Evolutionary conservation across 2,888 invertebrate species (phyloP), one percentile per base, ranked within the genome.

Genomic region (Stenchaetothrips biformis): DNA sequence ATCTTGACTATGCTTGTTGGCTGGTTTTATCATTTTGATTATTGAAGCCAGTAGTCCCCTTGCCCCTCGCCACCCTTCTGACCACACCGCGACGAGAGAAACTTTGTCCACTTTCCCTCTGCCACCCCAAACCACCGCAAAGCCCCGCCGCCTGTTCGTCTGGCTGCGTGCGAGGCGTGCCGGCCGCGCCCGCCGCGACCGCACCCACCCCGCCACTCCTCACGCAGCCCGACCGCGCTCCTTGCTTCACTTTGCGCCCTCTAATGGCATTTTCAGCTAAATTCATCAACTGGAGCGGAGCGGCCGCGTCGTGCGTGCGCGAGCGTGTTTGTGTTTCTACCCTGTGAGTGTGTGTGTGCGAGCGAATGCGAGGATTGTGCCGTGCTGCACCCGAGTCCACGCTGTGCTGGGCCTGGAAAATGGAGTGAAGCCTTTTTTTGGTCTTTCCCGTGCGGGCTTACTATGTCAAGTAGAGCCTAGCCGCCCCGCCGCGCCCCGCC

Each of bases 211-310:
- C 2, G 2, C 53, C 53, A 9, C 53, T 16, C 53, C 53, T 16
- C 53, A 16, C 53, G 13, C 53, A 9, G 53, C 53, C 62, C 67
- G 67, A n/a, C 67, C 21, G 67, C 67, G 21, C 67, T 21, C 67
- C 53, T 13, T 67, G 67, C 67, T 25, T 37, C 37, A 37, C 67
- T 21, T 6, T 3, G 21, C 67, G 25, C 21, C 67, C 67, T 74
- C 67, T 74, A 25, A 74, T 74, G 67, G 67, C 21, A 74, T 74
- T 74, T 74, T 74, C 67, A 25, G 7, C 67, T 74, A 74, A 74
- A 74, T 74, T 74, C 67, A 74, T 74, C 67, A 74, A 21, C 18
- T 21, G 25, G 67, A 11, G n/a, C 67, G 8, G 21, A 67, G 21
- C 67, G 67, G 53, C 4, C 4, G 53, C 37, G 37, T 37, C 37